Percentiles rank a stretch among this genome's conserved stretches.
Conservation (phyloP, 2,888 invertebrate genomes). For the Hylaea fasciaria region DNA sequence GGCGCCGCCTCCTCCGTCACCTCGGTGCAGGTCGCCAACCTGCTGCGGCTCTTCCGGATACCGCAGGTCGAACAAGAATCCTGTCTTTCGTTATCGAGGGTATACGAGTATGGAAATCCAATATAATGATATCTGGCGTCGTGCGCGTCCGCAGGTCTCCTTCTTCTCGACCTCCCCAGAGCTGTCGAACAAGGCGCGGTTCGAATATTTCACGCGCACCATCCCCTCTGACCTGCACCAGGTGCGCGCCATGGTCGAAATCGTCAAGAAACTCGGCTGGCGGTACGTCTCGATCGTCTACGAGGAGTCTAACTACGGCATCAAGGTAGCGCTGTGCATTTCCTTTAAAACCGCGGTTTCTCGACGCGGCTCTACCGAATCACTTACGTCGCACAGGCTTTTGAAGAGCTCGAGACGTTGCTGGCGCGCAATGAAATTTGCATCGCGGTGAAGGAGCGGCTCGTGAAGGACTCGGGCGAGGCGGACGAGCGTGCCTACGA, state of each 20-base stretch:
- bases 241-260: constrained; percentile 97
- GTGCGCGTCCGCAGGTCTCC: constrained; percentile 88
- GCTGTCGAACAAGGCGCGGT: constrained; percentile 96
- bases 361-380: not conserved
- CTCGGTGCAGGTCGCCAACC: constrained; percentile 96
- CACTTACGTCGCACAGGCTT: constrained; percentile 90
- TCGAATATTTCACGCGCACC: constrained; percentile 97
- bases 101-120: not conserved
- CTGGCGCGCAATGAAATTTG: constrained; percentile 93
- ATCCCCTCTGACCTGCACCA: constrained; percentile 98
- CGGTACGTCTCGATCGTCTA: constrained; percentile 98
- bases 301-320: constrained; percentile 98
- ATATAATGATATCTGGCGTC: not conserved
- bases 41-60: constrained; percentile 94
- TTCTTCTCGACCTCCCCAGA: constrained; percentile 98
- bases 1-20: constrained; percentile 92
- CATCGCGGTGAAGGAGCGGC: constrained; percentile 96
- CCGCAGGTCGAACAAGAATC: constrained; percentile 85
- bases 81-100: not conserved
- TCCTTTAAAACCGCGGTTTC: too few species aligned
- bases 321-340: constrained; percentile 87
- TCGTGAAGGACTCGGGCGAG: constrained; percentile 97
- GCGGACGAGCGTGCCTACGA: constrained; percentile 95
- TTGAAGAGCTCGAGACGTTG: constrained; percentile 95
- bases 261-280: constrained; percentile 94